Percentiles rank a stretch among this genome's conserved stretches.
Conservation (phyloP, 2,888 invertebrate genomes). For the Sympetrum striolatum region DNA sequence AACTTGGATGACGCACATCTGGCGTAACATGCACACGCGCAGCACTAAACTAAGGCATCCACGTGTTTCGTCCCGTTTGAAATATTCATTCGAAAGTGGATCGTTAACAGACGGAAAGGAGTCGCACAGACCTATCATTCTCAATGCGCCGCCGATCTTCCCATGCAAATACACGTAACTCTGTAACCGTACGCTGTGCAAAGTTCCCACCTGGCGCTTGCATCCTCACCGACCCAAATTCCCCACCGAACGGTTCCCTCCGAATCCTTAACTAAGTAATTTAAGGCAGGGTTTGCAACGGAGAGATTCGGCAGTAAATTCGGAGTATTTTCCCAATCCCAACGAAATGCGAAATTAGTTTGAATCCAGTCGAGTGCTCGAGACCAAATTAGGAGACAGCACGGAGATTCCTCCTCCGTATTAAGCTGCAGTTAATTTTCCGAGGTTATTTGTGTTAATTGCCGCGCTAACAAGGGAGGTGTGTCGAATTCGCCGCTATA, state of each 20-base stretch:
- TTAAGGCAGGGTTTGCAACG: not conserved
- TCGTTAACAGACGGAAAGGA: no score
- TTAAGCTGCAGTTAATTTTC: not conserved
- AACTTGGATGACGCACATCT: no score
- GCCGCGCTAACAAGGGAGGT: no score
- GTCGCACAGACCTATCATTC: not conserved
- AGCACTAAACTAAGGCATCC: no score
- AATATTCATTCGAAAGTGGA: no score
- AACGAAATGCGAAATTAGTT: slow-evolving; percentile 24
- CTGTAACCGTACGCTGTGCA: not conserved
- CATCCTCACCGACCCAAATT: not conserved
- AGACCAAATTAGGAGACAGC: not conserved
- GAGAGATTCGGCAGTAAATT: not conserved
- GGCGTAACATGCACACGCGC: no score
- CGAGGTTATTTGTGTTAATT: no score
- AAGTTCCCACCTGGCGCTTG: slow-evolving; percentile 15
- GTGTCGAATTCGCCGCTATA: no score
- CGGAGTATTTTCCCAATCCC: slow-evolving; percentile 3
- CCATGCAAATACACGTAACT: no score
- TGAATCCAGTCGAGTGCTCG: not conserved
- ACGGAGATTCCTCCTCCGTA: not conserved
- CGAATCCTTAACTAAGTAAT: not conserved
- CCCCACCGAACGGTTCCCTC: not conserved
- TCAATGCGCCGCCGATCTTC: not conserved
- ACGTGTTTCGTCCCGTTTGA: no score